A percentile compares a stretch with the other conserved stretches of the same genome.
These are phyloP conservation scores for Candoia aspera DNA, from an alignment of 2,113 vertebrate species.

Conservation along the genomic window DNA sequence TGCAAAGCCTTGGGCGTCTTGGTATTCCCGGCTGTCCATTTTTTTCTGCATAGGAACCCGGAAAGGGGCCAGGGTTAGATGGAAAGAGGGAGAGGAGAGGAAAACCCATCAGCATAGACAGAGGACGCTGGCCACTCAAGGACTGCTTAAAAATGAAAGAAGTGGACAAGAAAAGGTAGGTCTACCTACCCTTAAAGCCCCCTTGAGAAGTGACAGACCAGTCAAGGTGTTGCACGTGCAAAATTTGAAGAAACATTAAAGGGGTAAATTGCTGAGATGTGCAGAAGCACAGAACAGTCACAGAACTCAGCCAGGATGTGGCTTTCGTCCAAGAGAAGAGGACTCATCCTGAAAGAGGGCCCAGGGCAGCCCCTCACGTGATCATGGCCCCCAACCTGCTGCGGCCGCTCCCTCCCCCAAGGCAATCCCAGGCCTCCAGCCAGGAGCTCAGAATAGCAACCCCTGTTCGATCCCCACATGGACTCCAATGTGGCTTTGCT, in stretches of 20 bases:
- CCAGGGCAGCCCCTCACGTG: background rate
- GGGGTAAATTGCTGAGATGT: background rate
- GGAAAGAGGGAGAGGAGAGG: background rate
- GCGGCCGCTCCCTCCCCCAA: background rate
- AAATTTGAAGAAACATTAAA: background rate
- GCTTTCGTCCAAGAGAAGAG: background rate
- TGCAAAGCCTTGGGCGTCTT: constrained; percentile 88
- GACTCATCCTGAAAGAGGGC: background rate
- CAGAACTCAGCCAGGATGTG: too few relatives aligned
- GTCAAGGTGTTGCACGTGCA: background rate
- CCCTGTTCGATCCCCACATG: background rate
- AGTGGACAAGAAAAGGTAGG: background rate
- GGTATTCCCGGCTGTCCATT: constrained; percentile 89
- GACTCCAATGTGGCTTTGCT: background rate
- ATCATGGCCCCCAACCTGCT: background rate
- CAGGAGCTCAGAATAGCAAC: background rate
- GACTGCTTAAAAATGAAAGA: background rate
- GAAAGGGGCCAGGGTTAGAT: background rate
- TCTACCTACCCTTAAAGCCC: background rate
- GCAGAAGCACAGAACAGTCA: background rate
- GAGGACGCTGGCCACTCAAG: background rate
- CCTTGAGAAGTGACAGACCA: background rate
- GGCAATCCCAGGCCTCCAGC: background rate
- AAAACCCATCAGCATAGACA: constrained; percentile 47
- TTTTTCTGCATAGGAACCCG: constrained; percentile 82